Evolutionary conservation across 2,888 invertebrate species (phyloP).

Genomic region (Aphodius granarius): DNA sequence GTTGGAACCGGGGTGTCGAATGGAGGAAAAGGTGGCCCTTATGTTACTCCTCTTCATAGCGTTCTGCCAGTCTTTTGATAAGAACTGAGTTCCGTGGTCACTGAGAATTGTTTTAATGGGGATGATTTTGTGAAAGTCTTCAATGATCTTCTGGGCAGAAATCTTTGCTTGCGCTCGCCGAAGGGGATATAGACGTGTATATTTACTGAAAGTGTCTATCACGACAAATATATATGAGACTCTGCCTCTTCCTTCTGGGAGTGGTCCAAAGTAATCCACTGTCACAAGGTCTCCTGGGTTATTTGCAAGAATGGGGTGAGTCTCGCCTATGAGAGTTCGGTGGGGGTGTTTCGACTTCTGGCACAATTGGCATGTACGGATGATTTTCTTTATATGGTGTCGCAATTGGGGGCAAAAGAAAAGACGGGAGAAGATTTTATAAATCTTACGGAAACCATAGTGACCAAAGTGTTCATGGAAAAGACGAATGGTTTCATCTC

Average conservation of each 20-base stretch:
- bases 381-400: neutral
- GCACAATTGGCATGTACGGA: constrained; percentile 28
- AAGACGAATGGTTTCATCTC: neutral
- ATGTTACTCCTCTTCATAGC: no score
- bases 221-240: constrained; percentile 28
- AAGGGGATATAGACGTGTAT: constrained; percentile 44
- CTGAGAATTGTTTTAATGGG: no score
- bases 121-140: constrained; percentile 32
- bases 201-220: constrained; percentile 26
- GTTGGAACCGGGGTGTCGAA: no score
- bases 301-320: constrained; percentile 31
- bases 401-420: neutral
- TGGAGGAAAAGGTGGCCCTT: no score
- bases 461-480: neutral
- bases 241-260: constrained; percentile 29
- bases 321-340: constrained; percentile 31
- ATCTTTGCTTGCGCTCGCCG: constrained; percentile 38
- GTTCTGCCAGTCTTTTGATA: no score
- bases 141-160: constrained; percentile 38
- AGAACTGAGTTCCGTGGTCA: no score
- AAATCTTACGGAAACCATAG: neutral
- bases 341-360: constrained; percentile 39
- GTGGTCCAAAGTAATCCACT: constrained; percentile 39
- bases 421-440: neutral
- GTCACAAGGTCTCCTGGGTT: constrained; percentile 32